Evolutionary conservation across 2,797 vertebrate genomes (phyloP).

Genomic region (Halcyon leucocephala): DNA sequence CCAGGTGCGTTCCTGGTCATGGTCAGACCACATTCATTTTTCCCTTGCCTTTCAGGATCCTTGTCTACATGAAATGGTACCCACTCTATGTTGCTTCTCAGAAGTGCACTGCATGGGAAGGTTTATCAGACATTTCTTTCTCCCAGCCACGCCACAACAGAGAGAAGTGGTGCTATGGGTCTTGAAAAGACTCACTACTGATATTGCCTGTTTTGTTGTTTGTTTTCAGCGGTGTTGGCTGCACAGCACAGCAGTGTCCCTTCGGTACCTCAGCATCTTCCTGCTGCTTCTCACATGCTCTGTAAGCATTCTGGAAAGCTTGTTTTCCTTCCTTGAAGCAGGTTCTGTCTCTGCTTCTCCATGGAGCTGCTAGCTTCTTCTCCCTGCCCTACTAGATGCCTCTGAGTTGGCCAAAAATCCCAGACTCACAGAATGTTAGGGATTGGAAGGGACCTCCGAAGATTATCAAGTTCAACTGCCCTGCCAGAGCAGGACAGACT

Average conservation of each 20-base stretch:
- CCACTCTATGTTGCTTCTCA: neutral
- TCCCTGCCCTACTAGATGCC: accelerated
- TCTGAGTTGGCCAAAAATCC: neutral
- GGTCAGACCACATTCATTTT: neutral
- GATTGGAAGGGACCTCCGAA: no score
- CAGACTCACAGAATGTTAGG: no score
- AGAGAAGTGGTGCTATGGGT: neutral
- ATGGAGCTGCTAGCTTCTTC: neutral
- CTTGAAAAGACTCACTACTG: neutral
- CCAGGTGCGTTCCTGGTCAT: neutral
- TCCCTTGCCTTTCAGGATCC: neutral
- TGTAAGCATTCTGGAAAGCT: neutral
- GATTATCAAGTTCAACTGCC: no score
- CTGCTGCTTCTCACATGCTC: neutral
- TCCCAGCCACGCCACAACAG: neutral
- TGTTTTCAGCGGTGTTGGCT: neutral
- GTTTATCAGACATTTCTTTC: neutral
- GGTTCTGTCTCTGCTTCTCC: neutral
- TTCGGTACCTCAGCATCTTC: neutral
- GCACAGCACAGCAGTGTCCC: neutral
- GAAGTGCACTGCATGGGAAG: neutral
- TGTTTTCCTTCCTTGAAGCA: neutral
- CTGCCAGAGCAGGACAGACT: no score
- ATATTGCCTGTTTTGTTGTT: neutral
- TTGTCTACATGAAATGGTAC: neutral